Percentiles rank a stretch among this genome's conserved stretches.
Conservation (phyloP, 2,888 invertebrate species). For the Flexamia atlantica region DNA sequence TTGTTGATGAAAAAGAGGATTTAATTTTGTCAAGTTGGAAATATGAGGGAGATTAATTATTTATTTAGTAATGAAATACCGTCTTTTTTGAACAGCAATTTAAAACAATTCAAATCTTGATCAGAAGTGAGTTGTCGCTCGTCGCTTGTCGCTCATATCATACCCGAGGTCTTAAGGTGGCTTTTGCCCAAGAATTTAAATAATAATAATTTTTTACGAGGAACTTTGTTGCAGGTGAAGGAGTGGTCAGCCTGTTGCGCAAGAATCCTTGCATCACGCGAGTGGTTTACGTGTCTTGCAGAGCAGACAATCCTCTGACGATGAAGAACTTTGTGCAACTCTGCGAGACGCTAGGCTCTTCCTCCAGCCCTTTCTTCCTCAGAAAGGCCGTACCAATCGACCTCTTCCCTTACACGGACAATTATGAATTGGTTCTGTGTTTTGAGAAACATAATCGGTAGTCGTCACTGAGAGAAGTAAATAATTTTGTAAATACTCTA, state of each 20-base stretch:
- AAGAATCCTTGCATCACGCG: constrained; percentile 85
- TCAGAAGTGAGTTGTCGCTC: too few relatives aligned
- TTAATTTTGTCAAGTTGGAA: too few relatives aligned
- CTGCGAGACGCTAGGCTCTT: constrained; percentile 88
- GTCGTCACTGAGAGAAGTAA: not conserved
- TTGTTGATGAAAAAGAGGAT: too few relatives aligned
- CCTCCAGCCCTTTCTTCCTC: constrained; percentile 89
- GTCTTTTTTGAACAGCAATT: too few relatives aligned
- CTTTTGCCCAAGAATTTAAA: too few relatives aligned
- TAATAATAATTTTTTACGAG: too few relatives aligned
- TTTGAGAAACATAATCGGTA: constrained; percentile 78
- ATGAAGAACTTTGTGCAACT: constrained; percentile 91
- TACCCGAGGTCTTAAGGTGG: too few relatives aligned
- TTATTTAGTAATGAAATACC: too few relatives aligned
- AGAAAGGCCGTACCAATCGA: constrained; percentile 92
- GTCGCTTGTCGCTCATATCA: too few relatives aligned
- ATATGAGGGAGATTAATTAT: too few relatives aligned
- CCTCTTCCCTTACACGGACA: constrained; percentile 97
- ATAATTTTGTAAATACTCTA: constrained; percentile 21
- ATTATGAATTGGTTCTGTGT: constrained; percentile 92
- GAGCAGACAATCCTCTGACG: constrained; percentile 87
- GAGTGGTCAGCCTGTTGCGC: constrained; percentile 81
- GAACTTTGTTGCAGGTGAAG: constrained; percentile 69
- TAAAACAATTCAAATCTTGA: too few relatives aligned
- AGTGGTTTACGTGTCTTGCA: constrained; percentile 94